Percentiles rank a stretch among this genome's conserved stretches.
phyloP scores from a whole-genome alignment of 2,797 vertebrate species.

The Synaphobranchus kaupii region DNA sequence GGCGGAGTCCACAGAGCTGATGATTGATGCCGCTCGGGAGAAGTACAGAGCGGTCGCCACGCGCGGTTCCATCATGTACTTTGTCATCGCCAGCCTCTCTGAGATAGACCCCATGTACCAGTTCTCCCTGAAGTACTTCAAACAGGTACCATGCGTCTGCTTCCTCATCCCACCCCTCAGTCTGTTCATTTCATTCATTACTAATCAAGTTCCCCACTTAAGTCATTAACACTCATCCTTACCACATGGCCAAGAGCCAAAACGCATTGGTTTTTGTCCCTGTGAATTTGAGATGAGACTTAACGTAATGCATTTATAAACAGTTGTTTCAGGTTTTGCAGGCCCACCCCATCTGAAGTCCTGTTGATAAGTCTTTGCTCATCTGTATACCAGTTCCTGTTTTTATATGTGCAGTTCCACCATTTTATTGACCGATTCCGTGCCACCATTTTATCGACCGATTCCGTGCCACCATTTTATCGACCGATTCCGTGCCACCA shows the following conservation, averaged over 20 bases:
- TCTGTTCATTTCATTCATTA: neutral
- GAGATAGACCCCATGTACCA: constrained; percentile 85
- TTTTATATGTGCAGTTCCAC: neutral
- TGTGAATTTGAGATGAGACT: too few species aligned
- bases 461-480: neutral
- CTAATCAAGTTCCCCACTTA: neutral
- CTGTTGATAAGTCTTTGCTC: neutral
- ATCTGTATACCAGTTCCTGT: neutral
- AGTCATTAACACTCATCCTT: neutral
- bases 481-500: neutral
- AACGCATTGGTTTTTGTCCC: neutral
- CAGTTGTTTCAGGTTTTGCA: neutral
- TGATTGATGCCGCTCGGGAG: constrained; percentile 75
- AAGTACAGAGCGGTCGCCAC: constrained; percentile 76
- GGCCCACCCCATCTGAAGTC: neutral
- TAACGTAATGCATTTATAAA: neutral
- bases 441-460: neutral
- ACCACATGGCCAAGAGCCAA: neutral
- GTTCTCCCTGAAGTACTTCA: constrained; percentile 87
- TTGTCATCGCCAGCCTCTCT: constrained; percentile 78
- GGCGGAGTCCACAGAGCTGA: constrained; percentile 75
- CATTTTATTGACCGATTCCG: neutral
- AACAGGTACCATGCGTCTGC: constrained; percentile 64
- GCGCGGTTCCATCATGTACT: constrained; percentile 79
- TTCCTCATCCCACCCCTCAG: neutral